Evolutionary conservation across 2,113 vertebrate genomes (phyloP).

Genomic region (Halcyon senegalensis): DNA sequence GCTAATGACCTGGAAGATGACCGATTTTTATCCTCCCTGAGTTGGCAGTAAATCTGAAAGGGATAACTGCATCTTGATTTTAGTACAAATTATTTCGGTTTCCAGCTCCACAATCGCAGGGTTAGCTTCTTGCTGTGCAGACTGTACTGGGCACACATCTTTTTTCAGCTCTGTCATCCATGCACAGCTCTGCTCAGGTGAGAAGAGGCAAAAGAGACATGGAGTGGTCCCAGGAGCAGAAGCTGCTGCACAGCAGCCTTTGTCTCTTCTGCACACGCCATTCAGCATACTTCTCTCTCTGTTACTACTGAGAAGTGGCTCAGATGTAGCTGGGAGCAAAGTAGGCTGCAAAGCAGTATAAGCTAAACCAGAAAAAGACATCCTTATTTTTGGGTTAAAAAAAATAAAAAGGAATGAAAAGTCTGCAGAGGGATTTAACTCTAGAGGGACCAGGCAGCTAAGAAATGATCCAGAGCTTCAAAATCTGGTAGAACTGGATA

Average conservation of each 20-base stretch:
- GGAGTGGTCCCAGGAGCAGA: conserved; percentile 15
- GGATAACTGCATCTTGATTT: background rate
- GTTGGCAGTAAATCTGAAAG: background rate
- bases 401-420: background rate
- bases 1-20: background rate
- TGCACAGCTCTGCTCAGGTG: background rate
- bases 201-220: background rate
- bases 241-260: background rate
- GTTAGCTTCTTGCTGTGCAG: background rate
- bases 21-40: background rate
- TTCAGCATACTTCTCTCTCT: background rate
- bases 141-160: background rate
- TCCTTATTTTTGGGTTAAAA: background rate
- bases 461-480: background rate
- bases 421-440: background rate
- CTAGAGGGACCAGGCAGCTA: background rate
- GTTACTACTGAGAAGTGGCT: background rate
- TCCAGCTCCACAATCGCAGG: background rate
- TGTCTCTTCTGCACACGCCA: background rate
- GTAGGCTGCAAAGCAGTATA: background rate
- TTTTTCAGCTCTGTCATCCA: background rate
- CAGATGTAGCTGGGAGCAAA: background rate
- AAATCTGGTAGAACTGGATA: background rate
- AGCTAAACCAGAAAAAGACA: background rate
- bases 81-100: background rate